Base-by-base conservation (phyloP, 2,113 vertebrate species). In the Apus apus region DNA sequence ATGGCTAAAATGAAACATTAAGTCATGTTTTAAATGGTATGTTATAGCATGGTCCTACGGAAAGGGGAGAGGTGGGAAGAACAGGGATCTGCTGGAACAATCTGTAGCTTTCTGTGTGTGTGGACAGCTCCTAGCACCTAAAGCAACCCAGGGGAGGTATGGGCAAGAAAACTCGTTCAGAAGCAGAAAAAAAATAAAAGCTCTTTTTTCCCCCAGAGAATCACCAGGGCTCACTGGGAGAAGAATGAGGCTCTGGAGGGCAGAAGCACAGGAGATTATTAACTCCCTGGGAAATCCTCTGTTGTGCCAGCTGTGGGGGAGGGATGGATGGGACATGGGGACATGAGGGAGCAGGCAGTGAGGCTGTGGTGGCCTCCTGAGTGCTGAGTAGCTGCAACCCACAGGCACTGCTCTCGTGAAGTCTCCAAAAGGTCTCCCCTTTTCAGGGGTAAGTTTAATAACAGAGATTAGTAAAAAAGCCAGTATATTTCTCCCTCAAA, bases 301-400 rank as follows among this genome's bases (percentile, higher is more conserved):
- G 0, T 20, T 65, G 81, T 48, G 30, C 23, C 22, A 66, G 50
- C 26, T 23, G 17, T 12, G 4, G 21, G 16, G 19, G 7, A 18
- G 60, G 6, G 51, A 46, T 0, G 1, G 77, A 25, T 0, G 1
- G 85, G 45, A 72, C 25, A 7, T 23, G 23, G 38, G 50, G 36
- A 53, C 0, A 3, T 5, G 38, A 50, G 51, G 29, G 30, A 2
- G 2, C 15, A 46, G 78, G 43, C 56, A 70, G n/a, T 3, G 53
- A 71, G 75, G 70, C 36, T 0, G 0, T 11, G 26, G 51, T 54
- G 64, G n/a, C 29, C 29, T 45, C 51, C 51, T 22, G 34, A 43
- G 25, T 2, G 0, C 40, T 54, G 73, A 32, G 40, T 4, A 75
- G 38, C 62, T 68, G 61, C n/a, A 57, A 56, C 57, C 45, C 51